Conservation (phyloP, 2,797 vertebrate species). For the Betta splendens region DNA sequence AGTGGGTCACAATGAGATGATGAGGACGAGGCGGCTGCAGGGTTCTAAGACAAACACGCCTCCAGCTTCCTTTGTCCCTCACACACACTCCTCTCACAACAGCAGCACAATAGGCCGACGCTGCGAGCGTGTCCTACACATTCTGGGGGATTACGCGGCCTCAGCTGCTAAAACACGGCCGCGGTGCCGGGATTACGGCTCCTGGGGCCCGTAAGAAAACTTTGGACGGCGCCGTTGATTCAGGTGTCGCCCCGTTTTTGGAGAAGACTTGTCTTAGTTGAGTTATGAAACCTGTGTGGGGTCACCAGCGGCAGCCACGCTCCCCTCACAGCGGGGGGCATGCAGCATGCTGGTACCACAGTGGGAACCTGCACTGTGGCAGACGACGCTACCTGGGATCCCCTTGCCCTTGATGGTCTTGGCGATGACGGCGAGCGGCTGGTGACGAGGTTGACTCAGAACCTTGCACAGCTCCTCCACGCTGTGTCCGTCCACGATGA, state of each 20-base stretch:
- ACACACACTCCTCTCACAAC: conserved; percentile 40
- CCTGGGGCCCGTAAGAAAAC: conserved; percentile 10
- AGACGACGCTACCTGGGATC: no score
- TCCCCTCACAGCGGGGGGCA: no score
- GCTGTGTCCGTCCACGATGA: conserved; percentile 92
- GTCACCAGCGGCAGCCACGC: no score
- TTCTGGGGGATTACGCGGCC: conserved; percentile 67
- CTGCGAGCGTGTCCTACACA: conserved; percentile 58
- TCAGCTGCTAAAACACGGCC: conserved; percentile 51
- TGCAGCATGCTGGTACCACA: no score
- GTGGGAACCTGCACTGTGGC: no score
- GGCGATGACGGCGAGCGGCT: conserved; percentile 90
- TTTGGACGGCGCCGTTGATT: conserved; percentile 18
- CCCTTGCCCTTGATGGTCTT: conserved; percentile 93
- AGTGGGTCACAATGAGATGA: conserved; percentile 35
- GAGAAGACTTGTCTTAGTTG: no score
- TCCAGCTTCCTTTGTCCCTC: conserved; percentile 8
- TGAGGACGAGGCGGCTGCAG: conserved; percentile 27
- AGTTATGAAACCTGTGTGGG: neutral
- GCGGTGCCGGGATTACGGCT: conserved; percentile 51
- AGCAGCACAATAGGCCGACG: conserved; percentile 40
- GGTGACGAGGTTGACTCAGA: conserved; percentile 87
- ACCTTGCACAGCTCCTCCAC: conserved; percentile 94
- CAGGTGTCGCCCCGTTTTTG: neutral
- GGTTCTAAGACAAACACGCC: conserved; percentile 35